Percentiles rank a stretch among this genome's conserved stretches.
Conservation (phyloP, 2,113 vertebrate species). For the Sapayoa aenigma region DNA sequence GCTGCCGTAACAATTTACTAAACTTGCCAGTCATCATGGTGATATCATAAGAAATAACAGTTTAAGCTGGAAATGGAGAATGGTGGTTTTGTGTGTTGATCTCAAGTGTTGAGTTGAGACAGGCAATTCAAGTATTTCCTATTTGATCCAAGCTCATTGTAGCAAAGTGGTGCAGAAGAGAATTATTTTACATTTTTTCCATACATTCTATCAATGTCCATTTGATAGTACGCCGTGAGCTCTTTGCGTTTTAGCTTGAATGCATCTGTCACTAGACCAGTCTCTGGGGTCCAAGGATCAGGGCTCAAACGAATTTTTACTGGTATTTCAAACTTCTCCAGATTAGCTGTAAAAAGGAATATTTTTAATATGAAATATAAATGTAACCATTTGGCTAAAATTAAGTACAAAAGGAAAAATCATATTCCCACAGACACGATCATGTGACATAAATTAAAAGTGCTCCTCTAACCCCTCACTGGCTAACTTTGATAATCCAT, state of each 20-base stretch:
- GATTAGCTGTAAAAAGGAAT: constrained; percentile 73
- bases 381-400: not conserved
- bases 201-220: constrained; percentile 92
- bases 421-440: fast-evolving
- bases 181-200: constrained; percentile 76
- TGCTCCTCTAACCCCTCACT: fast-evolving
- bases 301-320: constrained; percentile 88
- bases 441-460: fast-evolving
- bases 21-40: constrained; percentile 61
- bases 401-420: not conserved
- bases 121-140: constrained; percentile 79
- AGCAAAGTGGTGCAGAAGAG: not conserved
- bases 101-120: constrained; percentile 66
- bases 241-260: constrained; percentile 96
- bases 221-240: constrained; percentile 86
- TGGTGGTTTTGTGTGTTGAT: constrained; percentile 51
- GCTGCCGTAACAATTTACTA: constrained; percentile 73
- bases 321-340: constrained; percentile 94
- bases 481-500: not conserved
- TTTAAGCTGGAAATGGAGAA: constrained; percentile 56
- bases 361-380: not conserved
- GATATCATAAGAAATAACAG: constrained; percentile 58
- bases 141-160: constrained; percentile 72
- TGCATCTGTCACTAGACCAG: constrained; percentile 92
- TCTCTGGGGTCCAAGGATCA: constrained; percentile 94